Evolutionary conservation across 2,888 invertebrate genomes (phyloP).

Genomic region (Gymnoscelis rufifasciata): DNA sequence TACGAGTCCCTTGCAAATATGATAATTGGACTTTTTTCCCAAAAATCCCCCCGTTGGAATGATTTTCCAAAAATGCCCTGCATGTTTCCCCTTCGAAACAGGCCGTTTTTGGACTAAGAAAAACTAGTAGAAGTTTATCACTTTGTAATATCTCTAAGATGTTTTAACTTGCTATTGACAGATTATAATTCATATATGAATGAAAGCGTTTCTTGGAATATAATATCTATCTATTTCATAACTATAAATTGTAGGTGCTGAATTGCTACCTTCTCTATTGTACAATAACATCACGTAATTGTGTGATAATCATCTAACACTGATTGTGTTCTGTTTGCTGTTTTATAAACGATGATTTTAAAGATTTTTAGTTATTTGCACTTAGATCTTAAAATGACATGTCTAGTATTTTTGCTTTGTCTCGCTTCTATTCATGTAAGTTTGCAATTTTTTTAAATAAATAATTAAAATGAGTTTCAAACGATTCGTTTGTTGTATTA

Average conservation of each 20-base stretch:
- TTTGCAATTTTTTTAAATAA: neutral
- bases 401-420: constrained; percentile 13
- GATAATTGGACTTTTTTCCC: too few species aligned
- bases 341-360: constrained; percentile 11
- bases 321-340: constrained; percentile 5
- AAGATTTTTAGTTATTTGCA: constrained; percentile 2
- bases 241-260: neutral
- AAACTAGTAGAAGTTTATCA: too few species aligned
- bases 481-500: too few species aligned
- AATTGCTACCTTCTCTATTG: neutral
- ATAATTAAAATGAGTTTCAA: too few species aligned
- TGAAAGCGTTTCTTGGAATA: constrained; percentile 2
- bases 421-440: constrained; percentile 22
- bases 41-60: too few species aligned
- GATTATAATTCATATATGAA: constrained; percentile 6
- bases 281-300: constrained; percentile 9
- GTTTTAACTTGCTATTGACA: too few species aligned
- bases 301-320: neutral
- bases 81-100: too few species aligned
- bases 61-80: too few species aligned
- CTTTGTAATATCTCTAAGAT: too few species aligned
- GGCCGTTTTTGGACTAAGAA: too few species aligned
- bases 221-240: neutral
- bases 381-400: constrained; percentile 18
- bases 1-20: too few species aligned